These are phyloP conservation scores for Camponotus vicinus DNA, from an alignment of 1,140 invertebrate genomes.

Conservation along the genomic window DNA sequence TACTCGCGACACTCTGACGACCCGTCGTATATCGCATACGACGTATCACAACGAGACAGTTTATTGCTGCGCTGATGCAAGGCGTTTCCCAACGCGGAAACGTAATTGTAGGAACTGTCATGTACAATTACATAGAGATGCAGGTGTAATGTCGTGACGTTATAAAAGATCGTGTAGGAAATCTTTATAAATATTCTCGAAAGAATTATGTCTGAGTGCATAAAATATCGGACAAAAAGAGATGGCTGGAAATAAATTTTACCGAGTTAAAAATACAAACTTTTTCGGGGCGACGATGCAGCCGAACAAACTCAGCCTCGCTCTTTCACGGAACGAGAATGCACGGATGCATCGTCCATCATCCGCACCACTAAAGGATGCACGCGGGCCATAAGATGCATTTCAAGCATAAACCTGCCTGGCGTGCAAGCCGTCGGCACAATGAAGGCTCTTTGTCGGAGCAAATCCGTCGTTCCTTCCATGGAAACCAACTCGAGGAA, in stretches of 20 bases:
- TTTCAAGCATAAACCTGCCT: slow-evolving; percentile 43
- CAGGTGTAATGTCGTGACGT: neutral
- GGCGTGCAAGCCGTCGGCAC: neutral
- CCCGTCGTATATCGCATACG: slow-evolving; percentile 9
- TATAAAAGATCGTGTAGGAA: neutral
- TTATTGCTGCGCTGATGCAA: slow-evolving; percentile 18
- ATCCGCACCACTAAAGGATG: slow-evolving; percentile 32
- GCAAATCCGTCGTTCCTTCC: neutral
- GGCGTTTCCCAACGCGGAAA: slow-evolving; percentile 13
- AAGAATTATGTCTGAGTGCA: neutral
- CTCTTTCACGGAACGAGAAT: slow-evolving; percentile 30
- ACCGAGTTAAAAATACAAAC: slow-evolving; percentile 2
- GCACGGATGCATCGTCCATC: slow-evolving; percentile 33
- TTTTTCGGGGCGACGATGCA: neutral
- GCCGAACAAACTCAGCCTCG: neutral
- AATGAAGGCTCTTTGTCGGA: slow-evolving; percentile 32
- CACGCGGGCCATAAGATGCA: slow-evolving; percentile 24
- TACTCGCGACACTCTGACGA: slow-evolving; percentile 14
- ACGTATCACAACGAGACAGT: slow-evolving; percentile 21
- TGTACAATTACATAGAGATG: neutral
- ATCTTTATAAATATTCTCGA: neutral
- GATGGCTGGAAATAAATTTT: neutral
- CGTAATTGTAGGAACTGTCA: slow-evolving; percentile 17
- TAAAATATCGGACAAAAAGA: neutral
- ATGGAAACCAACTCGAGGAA: neutral